Conservation (phyloP, 1,140 invertebrate species). For the Vanessa atalanta region DNA sequence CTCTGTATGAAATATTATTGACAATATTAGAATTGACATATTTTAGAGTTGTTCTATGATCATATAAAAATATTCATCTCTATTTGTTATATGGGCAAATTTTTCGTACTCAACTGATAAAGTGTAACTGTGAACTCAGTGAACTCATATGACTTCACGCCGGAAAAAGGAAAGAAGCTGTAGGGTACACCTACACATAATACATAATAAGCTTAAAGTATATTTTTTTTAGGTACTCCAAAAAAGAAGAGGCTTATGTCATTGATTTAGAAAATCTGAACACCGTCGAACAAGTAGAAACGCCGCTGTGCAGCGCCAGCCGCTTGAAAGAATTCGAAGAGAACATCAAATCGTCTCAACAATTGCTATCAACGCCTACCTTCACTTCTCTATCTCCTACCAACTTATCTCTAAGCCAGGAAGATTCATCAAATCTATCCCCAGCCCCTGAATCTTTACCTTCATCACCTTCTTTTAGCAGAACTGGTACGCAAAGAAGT, state of each 20-base stretch:
- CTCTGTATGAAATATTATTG: too few relatives aligned
- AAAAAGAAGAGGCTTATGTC: constrained; percentile 63
- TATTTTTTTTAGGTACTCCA: constrained; percentile 61
- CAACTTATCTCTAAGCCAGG: constrained; percentile 49
- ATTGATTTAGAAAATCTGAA: constrained; percentile 70
- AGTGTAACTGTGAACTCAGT: too few relatives aligned
- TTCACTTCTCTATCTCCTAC: constrained; percentile 52
- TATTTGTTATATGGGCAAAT: too few relatives aligned
- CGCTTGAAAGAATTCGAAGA: constrained; percentile 63
- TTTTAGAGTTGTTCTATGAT: too few relatives aligned
- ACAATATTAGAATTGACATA: too few relatives aligned
- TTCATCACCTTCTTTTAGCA: constrained; percentile 54
- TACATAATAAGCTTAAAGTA: not conserved
- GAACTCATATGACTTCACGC: too few relatives aligned
- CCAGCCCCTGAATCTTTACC: constrained; percentile 55
- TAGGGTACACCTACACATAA: too few relatives aligned
- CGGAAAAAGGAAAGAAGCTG: too few relatives aligned
- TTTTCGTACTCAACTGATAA: too few relatives aligned
- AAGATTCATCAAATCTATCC: constrained; percentile 53
- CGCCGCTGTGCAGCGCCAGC: constrained; percentile 75
- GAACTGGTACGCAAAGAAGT: constrained; percentile 62
- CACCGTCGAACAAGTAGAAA: constrained; percentile 69
- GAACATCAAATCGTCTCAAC: constrained; percentile 59
- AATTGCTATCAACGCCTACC: constrained; percentile 52
- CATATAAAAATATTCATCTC: too few relatives aligned